These are phyloP conservation scores for Sinocyclocheilus rhinocerous DNA, from an alignment of 2,113 vertebrate genomes.

Conservation along the genomic window DNA sequence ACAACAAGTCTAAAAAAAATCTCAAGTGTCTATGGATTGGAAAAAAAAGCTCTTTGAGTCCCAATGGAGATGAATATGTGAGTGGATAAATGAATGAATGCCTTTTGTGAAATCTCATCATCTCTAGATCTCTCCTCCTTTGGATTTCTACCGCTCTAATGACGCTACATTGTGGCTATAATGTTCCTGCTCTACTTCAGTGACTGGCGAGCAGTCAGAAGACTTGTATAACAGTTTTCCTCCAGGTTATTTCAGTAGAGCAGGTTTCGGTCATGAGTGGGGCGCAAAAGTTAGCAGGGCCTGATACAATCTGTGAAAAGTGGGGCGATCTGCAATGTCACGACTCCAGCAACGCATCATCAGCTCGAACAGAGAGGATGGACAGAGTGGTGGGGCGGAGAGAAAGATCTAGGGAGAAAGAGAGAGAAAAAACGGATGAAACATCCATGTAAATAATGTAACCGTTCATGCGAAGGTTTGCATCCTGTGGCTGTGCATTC, in stretches of 20 bases:
- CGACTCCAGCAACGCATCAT: conserved; percentile 86
- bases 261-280: conserved; percentile 61
- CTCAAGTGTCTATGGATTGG: conserved; percentile 52
- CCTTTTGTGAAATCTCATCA: conserved; percentile 11
- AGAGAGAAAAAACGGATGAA: not conserved
- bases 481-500: not conserved
- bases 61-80: conserved; percentile 35
- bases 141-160: not conserved
- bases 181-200: not conserved
- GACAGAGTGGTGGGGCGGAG: conserved; percentile 79
- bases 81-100: conserved; percentile 1
- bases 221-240: not conserved
- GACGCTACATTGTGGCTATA: conserved; percentile 45
- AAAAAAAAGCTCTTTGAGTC: conserved; percentile 28
- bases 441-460: not conserved
- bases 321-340: conserved; percentile 78
- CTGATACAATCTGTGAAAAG: conserved; percentile 79
- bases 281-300: conserved; percentile 81
- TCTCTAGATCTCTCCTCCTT: not conserved
- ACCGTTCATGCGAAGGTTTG: not conserved
- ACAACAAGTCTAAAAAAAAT: not conserved
- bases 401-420: conserved; percentile 76
- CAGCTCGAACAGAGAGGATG: conserved; percentile 80
- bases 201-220: not conserved
- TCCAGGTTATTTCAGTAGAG: conserved; percentile 55